phyloP scores from a whole-genome alignment of 2,113 vertebrate species.

The Pedetes capensis region DNA sequence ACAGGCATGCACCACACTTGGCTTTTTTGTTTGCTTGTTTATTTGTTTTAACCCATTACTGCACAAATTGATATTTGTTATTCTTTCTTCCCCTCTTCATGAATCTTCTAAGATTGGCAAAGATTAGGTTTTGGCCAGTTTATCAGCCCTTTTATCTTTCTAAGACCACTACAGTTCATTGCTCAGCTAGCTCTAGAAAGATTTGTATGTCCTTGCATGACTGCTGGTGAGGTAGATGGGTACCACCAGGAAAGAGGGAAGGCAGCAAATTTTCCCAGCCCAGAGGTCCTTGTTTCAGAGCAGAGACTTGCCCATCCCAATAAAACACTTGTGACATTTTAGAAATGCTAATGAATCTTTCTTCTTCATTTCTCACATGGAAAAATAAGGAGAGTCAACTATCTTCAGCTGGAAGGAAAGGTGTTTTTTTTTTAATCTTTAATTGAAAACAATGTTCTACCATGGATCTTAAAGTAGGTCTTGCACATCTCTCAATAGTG shows the following conservation, averaged over 20 bases:
- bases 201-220: background rate
- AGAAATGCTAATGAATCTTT: slow-evolving; percentile 59
- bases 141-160: slow-evolving; percentile 44
- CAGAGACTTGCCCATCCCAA: slow-evolving; percentile 41
- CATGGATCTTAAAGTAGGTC: background rate
- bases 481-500: background rate
- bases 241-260: slow-evolving; percentile 27
- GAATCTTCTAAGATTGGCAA: background rate
- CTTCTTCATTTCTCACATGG: slow-evolving; percentile 56
- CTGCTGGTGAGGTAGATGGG: background rate
- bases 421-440: slow-evolving; percentile 60
- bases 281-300: background rate
- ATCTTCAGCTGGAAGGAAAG: slow-evolving; percentile 34
- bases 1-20: no score
- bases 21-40: background rate
- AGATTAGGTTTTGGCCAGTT: background rate
- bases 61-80: background rate
- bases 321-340: slow-evolving; percentile 62
- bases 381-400: slow-evolving; percentile 57
- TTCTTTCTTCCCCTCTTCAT: background rate
- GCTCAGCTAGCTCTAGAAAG: background rate
- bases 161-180: background rate
- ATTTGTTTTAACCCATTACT: background rate
- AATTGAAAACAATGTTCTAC: slow-evolving; percentile 46
- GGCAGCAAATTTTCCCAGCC: background rate